Base-by-base conservation (phyloP, 2,113 vertebrate species). In the Promerops cafer region DNA sequence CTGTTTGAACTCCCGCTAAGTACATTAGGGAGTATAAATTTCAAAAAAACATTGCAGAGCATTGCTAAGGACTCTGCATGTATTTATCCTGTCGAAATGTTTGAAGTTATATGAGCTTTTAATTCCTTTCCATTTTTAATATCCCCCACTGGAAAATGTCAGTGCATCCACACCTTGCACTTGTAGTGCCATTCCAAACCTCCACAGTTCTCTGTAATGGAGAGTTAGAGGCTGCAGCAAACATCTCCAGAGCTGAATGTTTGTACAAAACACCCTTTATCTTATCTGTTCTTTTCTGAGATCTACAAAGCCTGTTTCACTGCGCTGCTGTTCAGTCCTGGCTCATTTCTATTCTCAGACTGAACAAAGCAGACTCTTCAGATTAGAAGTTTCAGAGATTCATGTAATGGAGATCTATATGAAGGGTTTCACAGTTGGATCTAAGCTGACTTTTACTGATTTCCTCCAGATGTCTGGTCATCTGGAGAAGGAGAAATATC, bases 1-100 rank as follows among this genome's bases (percentile, higher is more conserved):
- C 86, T 97, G 63, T 72, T 96, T 98, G 96, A 97, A 97, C 92
- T 98, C 94, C 91, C 80, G 6, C 59, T 39, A 72, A 87, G 94
- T 93, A 87, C 83, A 86, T 94, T 68, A 81, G 74, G 87, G 95
- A 95, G 84, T 87, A 82, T 89, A 66, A 45, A 63, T 83, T 97
- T 96, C 64, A 92, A 97, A 94, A 95, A 94, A 88, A 47, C 44
- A 45, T 57, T 85, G 42, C 47, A 20, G 60, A 35, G 92, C 63
- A 96, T 83, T 83, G 63, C 71, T 89, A 93, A 75, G 77, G 16
- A 59, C 28, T 76, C 77, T 88, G 45, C 76, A 93, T 88, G 69
- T 75, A 90, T 93, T 94, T 96, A 80, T 71, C 52, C 35, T 83
- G 74, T 82, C 1, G 0, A 89, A 85, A 91, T 77, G 47, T 90